These are phyloP conservation scores for Chlamydotis undulata DNA, from an alignment of 2,113 vertebrate species.

Conservation along the genomic window DNA sequence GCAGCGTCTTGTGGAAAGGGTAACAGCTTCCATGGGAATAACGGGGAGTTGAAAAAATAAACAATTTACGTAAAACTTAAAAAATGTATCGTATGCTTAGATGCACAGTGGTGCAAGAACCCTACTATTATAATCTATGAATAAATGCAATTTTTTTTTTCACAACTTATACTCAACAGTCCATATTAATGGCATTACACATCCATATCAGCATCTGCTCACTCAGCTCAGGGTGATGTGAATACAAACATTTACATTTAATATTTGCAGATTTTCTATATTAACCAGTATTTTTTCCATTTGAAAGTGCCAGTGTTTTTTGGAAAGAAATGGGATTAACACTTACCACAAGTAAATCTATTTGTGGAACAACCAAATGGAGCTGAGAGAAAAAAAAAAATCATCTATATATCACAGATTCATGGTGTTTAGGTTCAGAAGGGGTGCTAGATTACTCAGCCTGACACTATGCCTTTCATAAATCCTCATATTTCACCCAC, in stretches of 20 bases:
- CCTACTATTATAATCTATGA: background rate
- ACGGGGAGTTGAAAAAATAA: fast-evolving
- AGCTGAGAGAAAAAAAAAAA: background rate
- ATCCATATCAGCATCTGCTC: background rate
- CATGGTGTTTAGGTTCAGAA: background rate
- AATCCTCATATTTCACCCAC: background rate
- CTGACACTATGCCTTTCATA: background rate
- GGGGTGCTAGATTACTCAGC: background rate
- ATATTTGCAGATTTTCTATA: background rate
- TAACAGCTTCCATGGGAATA: fast-evolving
- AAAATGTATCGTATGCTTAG: background rate
- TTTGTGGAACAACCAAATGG: constrained; percentile 17
- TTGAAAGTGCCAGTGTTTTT: background rate
- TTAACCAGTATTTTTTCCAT: background rate
- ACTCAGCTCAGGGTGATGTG: background rate
- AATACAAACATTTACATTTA: constrained; percentile 27
- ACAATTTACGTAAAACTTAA: background rate
- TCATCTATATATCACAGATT: background rate
- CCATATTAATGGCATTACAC: background rate
- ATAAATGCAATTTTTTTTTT: background rate
- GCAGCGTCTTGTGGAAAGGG: fast-evolving
- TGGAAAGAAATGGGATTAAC: background rate
- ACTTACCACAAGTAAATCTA: constrained; percentile 1
- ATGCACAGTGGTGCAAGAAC: background rate
- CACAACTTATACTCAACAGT: background rate